Conservation (phyloP, 2,797 vertebrate species). For the Jordanella pulchra region DNA sequence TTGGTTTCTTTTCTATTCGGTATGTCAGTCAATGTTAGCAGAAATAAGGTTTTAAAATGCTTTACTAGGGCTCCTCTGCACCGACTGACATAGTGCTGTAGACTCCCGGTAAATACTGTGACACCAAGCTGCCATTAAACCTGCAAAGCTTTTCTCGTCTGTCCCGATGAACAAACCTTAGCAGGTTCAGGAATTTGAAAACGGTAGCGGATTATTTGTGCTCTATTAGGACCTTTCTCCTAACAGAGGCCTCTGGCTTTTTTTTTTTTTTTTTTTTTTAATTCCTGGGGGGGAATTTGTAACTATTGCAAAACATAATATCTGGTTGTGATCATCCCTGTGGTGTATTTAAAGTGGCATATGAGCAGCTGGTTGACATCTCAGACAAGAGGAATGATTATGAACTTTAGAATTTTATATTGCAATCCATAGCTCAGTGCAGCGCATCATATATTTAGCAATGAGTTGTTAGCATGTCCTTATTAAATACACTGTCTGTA, state of each 20-base stretch:
- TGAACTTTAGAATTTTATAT: slow-evolving; percentile 5
- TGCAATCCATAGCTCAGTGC: slow-evolving; percentile 10
- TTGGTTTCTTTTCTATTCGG: slow-evolving; percentile 15
- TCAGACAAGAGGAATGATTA: slow-evolving; percentile 5
- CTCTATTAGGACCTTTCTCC: slow-evolving; percentile 40
- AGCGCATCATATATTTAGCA: slow-evolving; percentile 17
- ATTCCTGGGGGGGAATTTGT: slow-evolving; percentile 29
- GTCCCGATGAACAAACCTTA: slow-evolving; percentile 27
- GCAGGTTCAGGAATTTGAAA: slow-evolving; percentile 7
- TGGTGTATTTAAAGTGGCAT: not conserved
- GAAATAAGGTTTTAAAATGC: slow-evolving; percentile 55
- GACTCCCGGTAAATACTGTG: slow-evolving; percentile 30
- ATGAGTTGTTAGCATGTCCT: slow-evolving; percentile 17
- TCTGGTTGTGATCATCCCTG: slow-evolving; percentile 6
- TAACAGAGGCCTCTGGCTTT: slow-evolving; percentile 44
- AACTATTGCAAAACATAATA: slow-evolving; percentile 15
- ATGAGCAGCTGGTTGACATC: slow-evolving; percentile 47
- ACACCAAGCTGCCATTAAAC: slow-evolving; percentile 33
- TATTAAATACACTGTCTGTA: slow-evolving; percentile 24
- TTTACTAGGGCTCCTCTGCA: slow-evolving; percentile 44
- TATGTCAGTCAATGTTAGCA: not conserved
- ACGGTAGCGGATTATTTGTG: slow-evolving; percentile 38
- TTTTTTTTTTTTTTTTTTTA: too few species aligned
- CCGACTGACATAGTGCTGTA: slow-evolving; percentile 47
- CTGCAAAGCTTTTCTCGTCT: slow-evolving; percentile 19